Percentiles rank a stretch among this genome's conserved stretches.
Evolutionary conservation across 1,140 invertebrate genomes (phyloP).

Genomic region (Xylocopa sonorina): DNA sequence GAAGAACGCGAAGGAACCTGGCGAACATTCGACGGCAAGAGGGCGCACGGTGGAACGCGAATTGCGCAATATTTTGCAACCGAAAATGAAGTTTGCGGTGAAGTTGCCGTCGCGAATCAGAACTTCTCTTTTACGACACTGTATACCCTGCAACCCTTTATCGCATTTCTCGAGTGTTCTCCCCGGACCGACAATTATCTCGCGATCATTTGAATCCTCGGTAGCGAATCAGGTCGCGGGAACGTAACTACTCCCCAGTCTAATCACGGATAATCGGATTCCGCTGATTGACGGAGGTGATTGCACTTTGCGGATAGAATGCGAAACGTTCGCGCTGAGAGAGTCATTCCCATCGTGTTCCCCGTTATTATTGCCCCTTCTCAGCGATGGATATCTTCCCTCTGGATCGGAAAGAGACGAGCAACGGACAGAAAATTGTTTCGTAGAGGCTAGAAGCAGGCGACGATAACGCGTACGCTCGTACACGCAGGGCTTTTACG

Average conservation of each 20-base stretch:
- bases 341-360: not conserved
- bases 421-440: not conserved
- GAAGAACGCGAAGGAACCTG: no score
- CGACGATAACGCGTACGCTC: not conserved
- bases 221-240: not conserved
- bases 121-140: constrained; percentile 28
- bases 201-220: constrained; percentile 5
- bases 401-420: not conserved
- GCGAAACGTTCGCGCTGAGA: no score
- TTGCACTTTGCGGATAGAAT: not conserved
- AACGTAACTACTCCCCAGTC: not conserved
- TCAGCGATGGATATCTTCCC: not conserved
- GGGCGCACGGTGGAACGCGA: no score
- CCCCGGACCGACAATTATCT: constrained; percentile 7
- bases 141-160: constrained; percentile 54
- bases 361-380: not conserved
- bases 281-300: not conserved
- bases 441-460: not conserved
- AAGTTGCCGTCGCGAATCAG: constrained; percentile 52
- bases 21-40: no score
- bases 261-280: constrained; percentile 42
- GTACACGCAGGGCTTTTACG: constrained; percentile 12
- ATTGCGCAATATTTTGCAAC: no score
- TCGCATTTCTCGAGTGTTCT: constrained; percentile 28
- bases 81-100: constrained; percentile 55